Conservation (phyloP, 2,113 vertebrate species). For the Melanerpes aurifrons region DNA sequence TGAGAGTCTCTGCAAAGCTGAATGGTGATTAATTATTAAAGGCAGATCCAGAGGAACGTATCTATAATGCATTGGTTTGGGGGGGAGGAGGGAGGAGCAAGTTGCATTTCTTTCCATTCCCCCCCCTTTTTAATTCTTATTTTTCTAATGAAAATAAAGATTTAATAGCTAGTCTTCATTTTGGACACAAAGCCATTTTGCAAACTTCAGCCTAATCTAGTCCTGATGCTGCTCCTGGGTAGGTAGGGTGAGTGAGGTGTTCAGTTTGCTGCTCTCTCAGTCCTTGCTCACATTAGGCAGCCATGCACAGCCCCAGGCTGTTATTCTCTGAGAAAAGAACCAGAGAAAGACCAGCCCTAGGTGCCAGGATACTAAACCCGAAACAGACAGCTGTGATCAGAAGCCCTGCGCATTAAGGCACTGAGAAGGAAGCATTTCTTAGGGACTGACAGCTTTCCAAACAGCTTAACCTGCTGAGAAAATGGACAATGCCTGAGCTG, state of each 20-base stretch:
- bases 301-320: not conserved
- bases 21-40: slow-evolving; percentile 31
- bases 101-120: not conserved
- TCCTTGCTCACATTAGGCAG: not conserved
- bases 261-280: not conserved
- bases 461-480: not conserved
- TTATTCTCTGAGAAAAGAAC: not conserved
- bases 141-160: not conserved
- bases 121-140: not conserved
- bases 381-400: not conserved
- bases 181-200: not conserved
- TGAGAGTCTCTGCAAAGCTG: not conserved
- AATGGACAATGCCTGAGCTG: not conserved
- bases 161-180: not conserved
- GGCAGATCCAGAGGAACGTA: not conserved
- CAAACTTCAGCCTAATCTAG: not conserved
- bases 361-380: not conserved
- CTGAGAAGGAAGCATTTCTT: not conserved
- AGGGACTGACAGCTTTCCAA: not conserved
- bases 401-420: not conserved
- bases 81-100: not conserved
- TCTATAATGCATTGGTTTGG: slow-evolving; percentile 22
- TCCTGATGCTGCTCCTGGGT: fast-evolving
- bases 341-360: not conserved
- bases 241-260: too few relatives aligned